These are phyloP conservation scores for Bufo bufo DNA, from an alignment of 2,113 vertebrate genomes.

Conservation along the genomic window DNA sequence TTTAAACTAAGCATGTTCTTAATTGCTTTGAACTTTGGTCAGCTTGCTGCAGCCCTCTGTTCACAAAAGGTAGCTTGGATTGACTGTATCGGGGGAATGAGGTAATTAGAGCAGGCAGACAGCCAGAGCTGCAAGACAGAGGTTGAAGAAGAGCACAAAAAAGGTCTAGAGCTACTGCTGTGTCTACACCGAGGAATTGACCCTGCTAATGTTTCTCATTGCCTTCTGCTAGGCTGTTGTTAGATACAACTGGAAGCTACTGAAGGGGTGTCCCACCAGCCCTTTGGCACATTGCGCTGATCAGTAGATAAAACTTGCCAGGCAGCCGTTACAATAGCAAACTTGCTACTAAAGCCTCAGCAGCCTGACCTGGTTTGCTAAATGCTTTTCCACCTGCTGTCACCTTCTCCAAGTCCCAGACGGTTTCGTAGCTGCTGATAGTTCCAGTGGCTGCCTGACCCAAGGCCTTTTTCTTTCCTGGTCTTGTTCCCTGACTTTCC, in stretches of 20 bases:
- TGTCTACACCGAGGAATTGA: conserved; percentile 64
- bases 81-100: conserved; percentile 66
- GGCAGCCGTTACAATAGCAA: conserved; percentile 43
- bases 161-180: conserved; percentile 59
- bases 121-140: conserved; percentile 75
- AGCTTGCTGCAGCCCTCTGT: conserved; percentile 70
- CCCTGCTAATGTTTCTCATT: conserved; percentile 61
- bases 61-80: conserved; percentile 74
- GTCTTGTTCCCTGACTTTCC: conserved; percentile 62
- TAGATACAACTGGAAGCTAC: conserved; percentile 70
- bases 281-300: conserved; percentile 72
- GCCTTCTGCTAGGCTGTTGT: conserved; percentile 62
- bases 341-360: not conserved
- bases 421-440: conserved; percentile 61
- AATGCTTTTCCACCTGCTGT: conserved; percentile 65
- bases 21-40: conserved; percentile 80
- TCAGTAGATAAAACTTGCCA: conserved; percentile 70
- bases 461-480: conserved; percentile 49
- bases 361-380: conserved; percentile 38
- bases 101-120: conserved; percentile 79
- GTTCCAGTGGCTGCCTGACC: conserved; percentile 63
- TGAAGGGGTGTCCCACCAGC: conserved; percentile 76
- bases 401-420: conserved; percentile 62
- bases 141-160: conserved; percentile 65
- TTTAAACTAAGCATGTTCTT: conserved; percentile 77